These are phyloP conservation scores for Hipposideros armiger DNA, from an alignment of 2,113 vertebrate species.

Conservation along the genomic window DNA sequence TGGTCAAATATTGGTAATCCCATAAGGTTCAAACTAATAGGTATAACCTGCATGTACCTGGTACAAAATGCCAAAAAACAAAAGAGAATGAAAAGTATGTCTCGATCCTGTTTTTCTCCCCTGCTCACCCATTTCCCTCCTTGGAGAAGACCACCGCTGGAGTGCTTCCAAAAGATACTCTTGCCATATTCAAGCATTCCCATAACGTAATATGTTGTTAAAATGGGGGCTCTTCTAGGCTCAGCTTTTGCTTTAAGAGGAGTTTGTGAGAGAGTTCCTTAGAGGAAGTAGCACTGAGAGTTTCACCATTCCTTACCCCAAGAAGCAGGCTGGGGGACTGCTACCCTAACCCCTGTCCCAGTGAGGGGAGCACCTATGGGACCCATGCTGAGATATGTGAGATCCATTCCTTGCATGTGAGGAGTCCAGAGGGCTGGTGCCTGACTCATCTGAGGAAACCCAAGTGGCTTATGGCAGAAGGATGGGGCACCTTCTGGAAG, in stretches of 20 bases:
- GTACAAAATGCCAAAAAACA: neutral
- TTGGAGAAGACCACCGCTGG: neutral
- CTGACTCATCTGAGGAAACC: neutral
- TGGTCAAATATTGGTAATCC: neutral
- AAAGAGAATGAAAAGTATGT: neutral
- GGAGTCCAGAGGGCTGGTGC: neutral
- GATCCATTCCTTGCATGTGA: neutral
- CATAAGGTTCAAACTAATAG: neutral
- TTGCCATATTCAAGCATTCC: neutral
- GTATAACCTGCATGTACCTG: neutral
- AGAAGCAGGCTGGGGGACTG: neutral
- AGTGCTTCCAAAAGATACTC: conserved; percentile 9
- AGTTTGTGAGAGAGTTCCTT: neutral
- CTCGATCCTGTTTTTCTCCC: neutral
- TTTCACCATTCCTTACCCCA: neutral
- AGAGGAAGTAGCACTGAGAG: neutral
- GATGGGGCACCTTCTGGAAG: neutral
- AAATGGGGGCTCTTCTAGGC: neutral
- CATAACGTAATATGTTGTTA: neutral
- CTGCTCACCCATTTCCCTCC: neutral
- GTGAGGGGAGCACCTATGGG: neutral
- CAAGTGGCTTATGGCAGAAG: neutral
- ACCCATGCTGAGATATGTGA: neutral
- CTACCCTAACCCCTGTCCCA: neutral
- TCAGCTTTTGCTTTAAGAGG: neutral